These are phyloP conservation scores for Platichthys flesus DNA, from an alignment of 2,113 vertebrate species.

Conservation along the genomic window DNA sequence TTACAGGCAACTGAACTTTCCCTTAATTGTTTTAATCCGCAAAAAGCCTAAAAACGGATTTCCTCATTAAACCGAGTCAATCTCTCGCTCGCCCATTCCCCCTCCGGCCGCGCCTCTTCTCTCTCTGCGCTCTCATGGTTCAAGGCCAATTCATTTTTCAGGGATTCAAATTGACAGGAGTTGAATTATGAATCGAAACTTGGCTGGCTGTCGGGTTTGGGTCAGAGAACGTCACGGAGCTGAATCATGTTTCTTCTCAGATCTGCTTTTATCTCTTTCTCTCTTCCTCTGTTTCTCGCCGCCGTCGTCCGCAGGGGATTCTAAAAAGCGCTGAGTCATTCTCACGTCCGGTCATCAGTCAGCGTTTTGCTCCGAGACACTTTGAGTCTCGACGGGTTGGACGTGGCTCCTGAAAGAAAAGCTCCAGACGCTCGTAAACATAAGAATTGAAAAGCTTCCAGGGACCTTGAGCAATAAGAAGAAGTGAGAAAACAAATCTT, in stretches of 20 bases:
- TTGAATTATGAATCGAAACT: conserved; percentile 35
- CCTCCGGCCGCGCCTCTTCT: background rate
- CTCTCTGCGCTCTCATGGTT: conserved; percentile 13
- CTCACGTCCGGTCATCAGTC: background rate
- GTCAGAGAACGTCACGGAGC: conserved; percentile 7
- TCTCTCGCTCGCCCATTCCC: background rate
- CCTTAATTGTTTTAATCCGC: conserved; percentile 42
- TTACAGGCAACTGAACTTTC: background rate
- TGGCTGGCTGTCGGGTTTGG: conserved; percentile 13
- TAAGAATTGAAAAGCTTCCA: conserved; percentile 10
- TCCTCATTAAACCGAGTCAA: conserved; percentile 22
- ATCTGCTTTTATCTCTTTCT: conserved; percentile 19
- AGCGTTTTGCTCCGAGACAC: conserved; percentile 14
- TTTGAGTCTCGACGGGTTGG: background rate
- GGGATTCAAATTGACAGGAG: conserved; percentile 36
- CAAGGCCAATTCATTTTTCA: conserved; percentile 47
- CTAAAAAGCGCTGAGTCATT: conserved; percentile 40
- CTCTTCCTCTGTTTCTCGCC: background rate
- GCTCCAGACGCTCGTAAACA: conserved; percentile 11
- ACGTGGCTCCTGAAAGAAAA: background rate
- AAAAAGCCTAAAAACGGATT: conserved; percentile 20
- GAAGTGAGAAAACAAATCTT: conserved; percentile 14
- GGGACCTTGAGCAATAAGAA: background rate
- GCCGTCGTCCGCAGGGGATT: conserved; percentile 8
- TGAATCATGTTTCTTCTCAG: conserved; percentile 38